Base-by-base conservation (phyloP, 2,113 vertebrate species). In the Alethe castanea region DNA sequence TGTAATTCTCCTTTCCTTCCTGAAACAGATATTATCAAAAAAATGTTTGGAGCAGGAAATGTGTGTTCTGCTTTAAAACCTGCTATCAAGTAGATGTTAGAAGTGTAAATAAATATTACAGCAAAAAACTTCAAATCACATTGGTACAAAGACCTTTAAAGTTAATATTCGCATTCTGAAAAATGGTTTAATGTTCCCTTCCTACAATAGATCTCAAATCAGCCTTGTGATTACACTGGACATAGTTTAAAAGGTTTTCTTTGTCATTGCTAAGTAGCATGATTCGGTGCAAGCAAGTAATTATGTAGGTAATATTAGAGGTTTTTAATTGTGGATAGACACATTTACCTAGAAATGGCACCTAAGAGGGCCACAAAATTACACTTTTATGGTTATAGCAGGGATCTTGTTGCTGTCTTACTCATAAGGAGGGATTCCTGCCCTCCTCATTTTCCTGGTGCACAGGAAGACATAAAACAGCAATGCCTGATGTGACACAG, bases 291-390 rank as follows among this genome's bases (percentile, higher is more conserved):
- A 71, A 70, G 59, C 38, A 92, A 91, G 92, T 85, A 85, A 95
- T 96, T 94, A 90, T 67, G 53, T 82, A 72, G 87, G 81, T 92
- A 79, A 79, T 93, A 94, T 85, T 96, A 95, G 90, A 88, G 70
- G 61, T 40, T 95, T 94, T 91, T 95, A 95, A 90, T 95, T 93
- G 90, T 94, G 70, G 36, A 87, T 94, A 91, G 94, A 85, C 57
- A 48, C 66, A 76, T 90, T 95, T 89, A 91, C 84, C 81, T 94
- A 85, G 74, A 95, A 94, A 93, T 48, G 73, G 48, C 87, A 90
- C 95, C 92, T 96, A 64, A 85, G 95, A 96, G 90, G 28, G 90
- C 61, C 61, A 93, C 92, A 94, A 91, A 94, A 95, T 93, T 81
- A 71, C 40, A 45, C 38, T 95, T 89, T 72, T 60, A 90, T 87